Conservation (phyloP, 1,140 invertebrate genomes). For the Mactra quadrangularis region DNA sequence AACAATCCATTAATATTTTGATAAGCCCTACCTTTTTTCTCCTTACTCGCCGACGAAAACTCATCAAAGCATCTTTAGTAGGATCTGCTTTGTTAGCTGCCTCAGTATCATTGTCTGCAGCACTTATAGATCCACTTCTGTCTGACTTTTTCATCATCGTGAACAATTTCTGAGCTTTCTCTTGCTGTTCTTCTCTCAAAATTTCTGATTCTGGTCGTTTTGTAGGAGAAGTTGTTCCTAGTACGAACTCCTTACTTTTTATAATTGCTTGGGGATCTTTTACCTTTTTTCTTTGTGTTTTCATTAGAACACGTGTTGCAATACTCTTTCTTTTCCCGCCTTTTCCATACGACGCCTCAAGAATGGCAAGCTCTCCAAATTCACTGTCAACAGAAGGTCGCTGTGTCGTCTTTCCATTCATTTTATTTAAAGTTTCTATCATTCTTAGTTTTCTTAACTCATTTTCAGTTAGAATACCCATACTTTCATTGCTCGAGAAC, state of each 20-base stretch:
- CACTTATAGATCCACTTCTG: neutral
- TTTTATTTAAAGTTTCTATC: constrained; percentile 63
- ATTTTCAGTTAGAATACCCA: constrained; percentile 15
- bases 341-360: constrained; percentile 55
- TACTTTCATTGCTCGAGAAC: neutral
- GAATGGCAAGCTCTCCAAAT: constrained; percentile 54
- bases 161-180: constrained; percentile 26
- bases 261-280: neutral
- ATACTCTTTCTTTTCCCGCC: constrained; percentile 24
- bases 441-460: constrained; percentile 66
- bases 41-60: constrained; percentile 12
- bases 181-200: constrained; percentile 20
- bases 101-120: neutral
- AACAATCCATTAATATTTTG: too few species aligned
- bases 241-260: neutral
- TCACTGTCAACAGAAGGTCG: constrained; percentile 33
- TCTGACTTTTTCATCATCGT: constrained; percentile 34
- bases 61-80: constrained; percentile 10
- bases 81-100: constrained; percentile 9
- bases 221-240: neutral
- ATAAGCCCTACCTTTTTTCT: constrained; percentile 31
- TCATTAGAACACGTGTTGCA: constrained; percentile 45
- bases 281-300: neutral
- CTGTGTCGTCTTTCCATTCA: constrained; percentile 34
- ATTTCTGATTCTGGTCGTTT: constrained; percentile 4